Conservation (phyloP, 2,797 vertebrate species). For the Sebastes hubbsi region DNA sequence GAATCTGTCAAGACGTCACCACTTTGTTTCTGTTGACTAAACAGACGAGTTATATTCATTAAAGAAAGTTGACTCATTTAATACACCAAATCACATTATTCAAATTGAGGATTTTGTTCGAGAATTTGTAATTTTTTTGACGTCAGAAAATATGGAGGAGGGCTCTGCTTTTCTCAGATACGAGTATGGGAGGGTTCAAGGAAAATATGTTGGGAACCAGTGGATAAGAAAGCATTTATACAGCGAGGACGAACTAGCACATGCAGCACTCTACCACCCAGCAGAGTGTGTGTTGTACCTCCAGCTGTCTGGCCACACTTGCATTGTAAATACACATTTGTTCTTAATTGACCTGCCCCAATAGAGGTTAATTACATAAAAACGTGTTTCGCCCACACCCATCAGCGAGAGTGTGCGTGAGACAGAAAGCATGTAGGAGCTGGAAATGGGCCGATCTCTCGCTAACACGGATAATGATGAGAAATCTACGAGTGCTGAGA, state of each 20-base stretch:
- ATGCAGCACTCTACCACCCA: neutral
- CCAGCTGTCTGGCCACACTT: neutral
- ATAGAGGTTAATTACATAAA: constrained; percentile 32
- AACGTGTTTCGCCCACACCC: neutral
- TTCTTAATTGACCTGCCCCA: constrained; percentile 21
- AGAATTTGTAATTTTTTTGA: too few relatives aligned
- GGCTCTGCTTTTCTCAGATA: too few relatives aligned
- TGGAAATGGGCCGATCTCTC: neutral
- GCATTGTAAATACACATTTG: constrained; percentile 7
- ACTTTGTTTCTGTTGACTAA: too few relatives aligned
- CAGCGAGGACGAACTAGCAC: neutral
- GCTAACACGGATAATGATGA: neutral
- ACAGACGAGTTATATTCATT: too few relatives aligned
- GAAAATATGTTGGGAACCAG: too few relatives aligned
- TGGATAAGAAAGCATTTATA: neutral
- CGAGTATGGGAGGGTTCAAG: too few relatives aligned
- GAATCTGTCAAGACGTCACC: too few relatives aligned
- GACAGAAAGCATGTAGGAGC: neutral
- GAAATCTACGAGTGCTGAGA: neutral
- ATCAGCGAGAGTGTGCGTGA: neutral
- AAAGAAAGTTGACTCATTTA: too few relatives aligned
- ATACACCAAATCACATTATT: too few relatives aligned
- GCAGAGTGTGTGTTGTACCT: neutral
- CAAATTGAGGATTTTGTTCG: too few relatives aligned
- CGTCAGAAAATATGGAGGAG: too few relatives aligned